These are phyloP conservation scores for Crotalus horridus DNA, from an alignment of 2,113 vertebrate species.

Conservation along the genomic window DNA sequence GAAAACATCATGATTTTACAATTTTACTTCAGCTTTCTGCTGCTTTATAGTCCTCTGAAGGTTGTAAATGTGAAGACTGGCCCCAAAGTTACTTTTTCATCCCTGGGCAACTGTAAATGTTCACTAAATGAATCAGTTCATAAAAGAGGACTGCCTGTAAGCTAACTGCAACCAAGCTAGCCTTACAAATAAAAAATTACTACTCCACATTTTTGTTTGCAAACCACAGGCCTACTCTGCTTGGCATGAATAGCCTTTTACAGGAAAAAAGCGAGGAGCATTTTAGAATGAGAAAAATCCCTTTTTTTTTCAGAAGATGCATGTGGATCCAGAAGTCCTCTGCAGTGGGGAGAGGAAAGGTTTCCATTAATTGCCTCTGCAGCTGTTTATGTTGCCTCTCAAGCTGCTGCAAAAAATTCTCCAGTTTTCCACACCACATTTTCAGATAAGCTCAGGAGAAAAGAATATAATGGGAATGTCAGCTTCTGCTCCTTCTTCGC, in stretches of 20 bases:
- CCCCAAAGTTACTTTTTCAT: constrained; percentile 12
- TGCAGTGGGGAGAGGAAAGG: not conserved
- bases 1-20: not conserved
- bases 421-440: not conserved
- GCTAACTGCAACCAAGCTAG: not conserved
- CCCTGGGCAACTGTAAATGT: not conserved
- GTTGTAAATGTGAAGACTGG: not conserved
- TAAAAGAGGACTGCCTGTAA: too few species aligned
- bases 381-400: not conserved
- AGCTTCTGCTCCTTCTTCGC: not conserved
- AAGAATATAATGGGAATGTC: not conserved
- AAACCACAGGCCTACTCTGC: not conserved
- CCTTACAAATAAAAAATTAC: not conserved
- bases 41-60: not conserved
- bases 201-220: not conserved
- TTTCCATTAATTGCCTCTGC: not conserved
- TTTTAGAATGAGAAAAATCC: not conserved
- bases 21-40: not conserved
- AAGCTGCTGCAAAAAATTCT: not conserved
- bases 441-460: not conserved
- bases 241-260: not conserved
- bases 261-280: not conserved
- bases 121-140: constrained; percentile 14
- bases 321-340: not conserved
- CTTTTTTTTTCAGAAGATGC: not conserved